Base-by-base conservation (phyloP, 1,140 invertebrate genomes). In the Spodoptera frugiperda region DNA sequence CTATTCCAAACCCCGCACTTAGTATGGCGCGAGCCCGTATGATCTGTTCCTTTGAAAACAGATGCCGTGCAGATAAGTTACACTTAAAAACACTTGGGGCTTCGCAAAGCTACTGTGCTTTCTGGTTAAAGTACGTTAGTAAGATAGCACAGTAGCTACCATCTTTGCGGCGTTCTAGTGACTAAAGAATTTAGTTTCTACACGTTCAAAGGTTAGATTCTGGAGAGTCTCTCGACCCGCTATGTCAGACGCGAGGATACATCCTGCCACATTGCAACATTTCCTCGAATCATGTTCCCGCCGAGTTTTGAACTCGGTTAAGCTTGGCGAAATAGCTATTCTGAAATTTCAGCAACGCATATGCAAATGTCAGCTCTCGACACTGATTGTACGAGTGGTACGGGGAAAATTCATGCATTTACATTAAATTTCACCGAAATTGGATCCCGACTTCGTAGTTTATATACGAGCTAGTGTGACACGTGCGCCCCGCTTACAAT, bases 341-440 rank as follows among this genome's bases (percentile, higher is more conserved):
- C 86, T 87, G 89, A 89, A 92, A 93, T 90, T 92, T 92, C 87
- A 88, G 82, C 85, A 89, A 88, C 87, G 85, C 91, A 90, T 93
- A 92, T 92, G 92, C 92, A 92, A 92, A 92, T 93, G 88, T 93
- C 91, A 93, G 90, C 84, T 89, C 89, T 89, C 92, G 89, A 93
- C 91, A 91, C 89, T 92, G 89, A 93, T 93, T 92, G 91, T 93
- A 91, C 90, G 88, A 92, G 90, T 91, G 87, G 88, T 86, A 87
- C 87, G 83, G 86, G 89, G 89, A 90, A 92, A 92, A 92, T 91
- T 92, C 90, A 91, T 91, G 90, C 88, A 93, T 93, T 93, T 92
- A 92, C 90, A 93, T 93, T 93, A 92, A 93, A 93, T 93, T 91
- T 89, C 83, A 86, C 85, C 85, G 87, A 92, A 91, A 91, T 93